Percentiles rank a stretch among this genome's conserved stretches.
Evolutionary conservation across 2,888 invertebrate genomes (phyloP).

Genomic region (Candidula unifasciata): DNA sequence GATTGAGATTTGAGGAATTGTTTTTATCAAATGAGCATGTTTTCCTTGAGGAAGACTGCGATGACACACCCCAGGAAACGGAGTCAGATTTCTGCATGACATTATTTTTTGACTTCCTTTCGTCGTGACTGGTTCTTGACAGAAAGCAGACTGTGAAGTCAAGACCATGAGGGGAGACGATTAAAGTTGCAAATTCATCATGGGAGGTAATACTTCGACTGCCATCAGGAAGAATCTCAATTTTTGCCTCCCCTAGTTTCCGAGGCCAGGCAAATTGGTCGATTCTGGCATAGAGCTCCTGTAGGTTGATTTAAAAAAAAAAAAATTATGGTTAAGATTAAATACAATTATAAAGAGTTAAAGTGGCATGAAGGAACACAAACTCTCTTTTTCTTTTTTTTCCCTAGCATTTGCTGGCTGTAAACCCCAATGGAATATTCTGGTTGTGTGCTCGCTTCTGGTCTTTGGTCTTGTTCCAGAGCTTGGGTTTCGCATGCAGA

Average conservation of each 20-base stretch:
- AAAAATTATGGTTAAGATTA: neutral
- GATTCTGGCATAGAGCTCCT: slow-evolving; percentile 71
- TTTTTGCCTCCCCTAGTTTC: slow-evolving; percentile 54
- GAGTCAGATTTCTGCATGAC: slow-evolving; percentile 2
- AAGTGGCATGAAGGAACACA: no score
- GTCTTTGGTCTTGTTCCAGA: no score
- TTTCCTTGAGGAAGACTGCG: neutral
- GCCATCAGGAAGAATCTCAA: slow-evolving; percentile 67
- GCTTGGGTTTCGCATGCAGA: no score
- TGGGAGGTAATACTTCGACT: slow-evolving; percentile 65
- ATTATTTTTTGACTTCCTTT: neutral
- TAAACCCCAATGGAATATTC: no score
- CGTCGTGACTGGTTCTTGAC: slow-evolving; percentile 65
- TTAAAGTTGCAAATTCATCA: slow-evolving; percentile 71
- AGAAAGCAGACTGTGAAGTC: slow-evolving; percentile 73
- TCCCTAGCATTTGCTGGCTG: no score
- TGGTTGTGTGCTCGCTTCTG: no score
- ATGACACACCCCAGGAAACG: neutral
- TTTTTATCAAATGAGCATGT: neutral
- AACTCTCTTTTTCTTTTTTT: no score
- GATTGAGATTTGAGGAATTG: neutral
- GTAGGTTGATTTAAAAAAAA: slow-evolving; percentile 16
- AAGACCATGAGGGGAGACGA: slow-evolving; percentile 69
- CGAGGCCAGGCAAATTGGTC: slow-evolving; percentile 68
- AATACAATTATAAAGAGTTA: neutral